Percentiles rank a stretch among this genome's conserved stretches.
phyloP scores from a whole-genome alignment of 1,140 invertebrate species.

The Camponotus pennsylvanicus region DNA sequence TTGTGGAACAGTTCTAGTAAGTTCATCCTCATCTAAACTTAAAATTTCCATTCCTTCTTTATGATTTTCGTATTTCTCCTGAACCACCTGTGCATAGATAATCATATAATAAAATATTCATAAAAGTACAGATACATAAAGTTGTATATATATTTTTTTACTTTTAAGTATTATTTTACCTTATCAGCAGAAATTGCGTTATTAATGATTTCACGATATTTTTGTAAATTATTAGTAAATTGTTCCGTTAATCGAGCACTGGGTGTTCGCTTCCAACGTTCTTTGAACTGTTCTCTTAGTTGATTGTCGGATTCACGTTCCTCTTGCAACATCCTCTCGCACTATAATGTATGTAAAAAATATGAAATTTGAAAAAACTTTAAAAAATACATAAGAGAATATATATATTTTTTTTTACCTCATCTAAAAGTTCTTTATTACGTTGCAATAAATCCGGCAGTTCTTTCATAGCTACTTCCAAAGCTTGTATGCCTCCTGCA shows the following conservation, averaged over 20 bases:
- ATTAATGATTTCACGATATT: constrained; percentile 97
- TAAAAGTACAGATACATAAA: constrained; percentile 2
- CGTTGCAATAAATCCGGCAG: constrained; percentile 96
- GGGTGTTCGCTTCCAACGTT: constrained; percentile 95
- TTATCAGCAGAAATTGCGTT: constrained; percentile 94
- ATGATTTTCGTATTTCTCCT: constrained; percentile 94
- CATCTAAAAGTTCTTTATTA: constrained; percentile 98
- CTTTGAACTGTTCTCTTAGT: constrained; percentile 95
- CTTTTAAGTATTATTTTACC: constrained; percentile 78
- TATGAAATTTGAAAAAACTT: background rate
- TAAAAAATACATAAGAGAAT: background rate
- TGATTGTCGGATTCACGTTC: constrained; percentile 97
- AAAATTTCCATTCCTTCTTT: constrained; percentile 94
- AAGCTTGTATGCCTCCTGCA: constrained; percentile 89
- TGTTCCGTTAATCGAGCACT: constrained; percentile 96
- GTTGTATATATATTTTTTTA: constrained; percentile 5
- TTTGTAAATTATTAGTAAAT: constrained; percentile 94
- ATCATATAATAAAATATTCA: constrained; percentile 74
- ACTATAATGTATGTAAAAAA: constrained; percentile 84
- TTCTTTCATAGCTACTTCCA: constrained; percentile 90
- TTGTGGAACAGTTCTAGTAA: constrained; percentile 89
- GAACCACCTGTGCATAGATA: constrained; percentile 88
- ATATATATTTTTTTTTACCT: constrained; percentile 87
- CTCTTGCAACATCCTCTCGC: constrained; percentile 95
- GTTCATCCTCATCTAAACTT: constrained; percentile 90